Conservation (phyloP, 2,797 vertebrate genomes). For the Alcedo atthis region DNA sequence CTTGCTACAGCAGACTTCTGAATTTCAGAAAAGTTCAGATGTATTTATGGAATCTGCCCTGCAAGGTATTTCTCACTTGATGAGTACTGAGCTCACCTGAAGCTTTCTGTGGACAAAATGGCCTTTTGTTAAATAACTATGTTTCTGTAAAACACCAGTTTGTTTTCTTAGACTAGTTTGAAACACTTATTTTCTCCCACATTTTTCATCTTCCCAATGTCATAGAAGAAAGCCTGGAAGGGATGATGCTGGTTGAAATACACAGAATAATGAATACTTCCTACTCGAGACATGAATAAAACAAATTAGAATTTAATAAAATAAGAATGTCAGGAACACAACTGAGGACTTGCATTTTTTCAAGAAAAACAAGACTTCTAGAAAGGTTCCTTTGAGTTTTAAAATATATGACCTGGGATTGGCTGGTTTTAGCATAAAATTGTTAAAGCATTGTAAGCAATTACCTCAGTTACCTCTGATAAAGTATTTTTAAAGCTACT, state of each 20-base stretch:
- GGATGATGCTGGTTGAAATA: constrained; percentile 18
- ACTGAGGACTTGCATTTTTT: constrained; percentile 54
- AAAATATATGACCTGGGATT: constrained; percentile 54
- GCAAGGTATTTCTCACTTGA: constrained; percentile 50
- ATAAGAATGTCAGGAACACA: not conserved
- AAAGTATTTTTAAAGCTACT: constrained; percentile 13
- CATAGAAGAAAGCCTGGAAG: constrained; percentile 18
- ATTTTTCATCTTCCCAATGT: constrained; percentile 34
- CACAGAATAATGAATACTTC: constrained; percentile 31
- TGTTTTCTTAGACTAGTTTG: not conserved
- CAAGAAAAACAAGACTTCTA: constrained; percentile 42
- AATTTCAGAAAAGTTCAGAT: constrained; percentile 65
- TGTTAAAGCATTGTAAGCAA: constrained; percentile 53
- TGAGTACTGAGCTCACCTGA: constrained; percentile 57
- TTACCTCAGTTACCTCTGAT: constrained; percentile 56
- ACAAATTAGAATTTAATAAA: constrained; percentile 63
- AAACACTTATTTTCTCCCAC: not conserved
- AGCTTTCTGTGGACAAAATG: constrained; percentile 48
- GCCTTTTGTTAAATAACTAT: constrained; percentile 14
- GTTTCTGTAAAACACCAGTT: not conserved
- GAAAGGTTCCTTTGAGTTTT: constrained; percentile 54
- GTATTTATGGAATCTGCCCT: constrained; percentile 38
- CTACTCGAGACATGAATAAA: constrained; percentile 27
- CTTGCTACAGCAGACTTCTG: constrained; percentile 9
- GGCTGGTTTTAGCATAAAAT: constrained; percentile 33